phyloP scores from a whole-genome alignment of 2,888 invertebrate genomes.

The Drosophila setosimentum region DNA sequence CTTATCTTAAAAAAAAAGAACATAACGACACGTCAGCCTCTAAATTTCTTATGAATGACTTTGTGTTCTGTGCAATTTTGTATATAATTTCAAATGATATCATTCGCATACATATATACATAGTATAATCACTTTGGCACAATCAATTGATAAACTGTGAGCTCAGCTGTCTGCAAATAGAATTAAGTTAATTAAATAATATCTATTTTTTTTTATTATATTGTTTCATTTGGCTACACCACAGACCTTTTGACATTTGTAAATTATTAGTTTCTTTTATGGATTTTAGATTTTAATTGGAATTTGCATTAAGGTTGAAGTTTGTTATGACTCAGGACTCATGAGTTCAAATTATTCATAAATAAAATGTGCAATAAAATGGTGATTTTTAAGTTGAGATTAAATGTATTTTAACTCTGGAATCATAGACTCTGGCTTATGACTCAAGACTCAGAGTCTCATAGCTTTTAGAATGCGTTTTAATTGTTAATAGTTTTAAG shows the following conservation, averaged over 20 bases:
- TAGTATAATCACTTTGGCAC: constrained; percentile 7
- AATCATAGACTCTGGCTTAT: not conserved
- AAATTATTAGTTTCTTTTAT: constrained; percentile 13
- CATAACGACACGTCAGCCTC: constrained; percentile 19
- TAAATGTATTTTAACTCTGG: too few relatives aligned
- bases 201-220: not conserved
- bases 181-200: constrained; percentile 37
- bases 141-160: constrained; percentile 30
- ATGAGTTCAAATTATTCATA: not conserved
- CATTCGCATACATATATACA: constrained; percentile 25
- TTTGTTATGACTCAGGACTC: not conserved
- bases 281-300: constrained; percentile 6
- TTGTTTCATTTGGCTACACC: not conserved
- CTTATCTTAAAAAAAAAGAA: constrained; percentile 18
- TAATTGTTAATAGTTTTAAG: not conserved
- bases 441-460: not conserved
- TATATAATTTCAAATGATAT: constrained; percentile 39
- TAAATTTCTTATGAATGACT: constrained; percentile 25
- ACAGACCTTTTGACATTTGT: constrained; percentile 19
- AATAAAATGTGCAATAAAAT: not conserved
- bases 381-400: too few relatives aligned
- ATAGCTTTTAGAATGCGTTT: not conserved
- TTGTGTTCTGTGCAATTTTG: constrained; percentile 19
- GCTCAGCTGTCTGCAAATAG: constrained; percentile 4
- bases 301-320: not conserved